A percentile compares a stretch with the other conserved stretches of the same genome.
These are phyloP conservation scores for Dryococelus australis DNA, from an alignment of 2,888 invertebrate species.

Conservation along the genomic window DNA sequence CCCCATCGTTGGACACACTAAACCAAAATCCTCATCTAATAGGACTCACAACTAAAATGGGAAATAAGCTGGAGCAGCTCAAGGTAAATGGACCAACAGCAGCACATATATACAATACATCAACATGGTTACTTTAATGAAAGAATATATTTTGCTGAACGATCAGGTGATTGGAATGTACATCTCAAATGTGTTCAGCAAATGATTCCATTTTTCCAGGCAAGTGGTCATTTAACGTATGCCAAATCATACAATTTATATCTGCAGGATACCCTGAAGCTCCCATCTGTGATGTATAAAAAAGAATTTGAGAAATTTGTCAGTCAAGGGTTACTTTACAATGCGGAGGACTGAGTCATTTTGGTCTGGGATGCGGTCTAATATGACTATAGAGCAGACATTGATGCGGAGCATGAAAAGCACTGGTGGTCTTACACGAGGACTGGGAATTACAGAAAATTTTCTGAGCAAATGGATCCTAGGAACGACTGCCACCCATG, in stretches of 20 bases:
- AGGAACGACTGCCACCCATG: not conserved
- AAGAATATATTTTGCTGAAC: not conserved
- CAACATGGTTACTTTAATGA: not conserved
- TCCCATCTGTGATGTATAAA: too few species aligned
- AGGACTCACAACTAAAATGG: not conserved
- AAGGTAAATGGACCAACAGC: not conserved
- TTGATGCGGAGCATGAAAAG: not conserved
- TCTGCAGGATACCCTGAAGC: too few species aligned
- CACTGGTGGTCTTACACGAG: not conserved
- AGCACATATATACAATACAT: not conserved
- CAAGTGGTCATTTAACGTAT: not conserved
- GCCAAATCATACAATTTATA: too few species aligned
- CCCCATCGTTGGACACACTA: not conserved
- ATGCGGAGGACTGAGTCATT: not conserved
- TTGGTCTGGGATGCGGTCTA: too few species aligned
- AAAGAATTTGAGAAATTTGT: not conserved
- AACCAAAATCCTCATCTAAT: conserved; percentile 24
- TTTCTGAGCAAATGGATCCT: not conserved
- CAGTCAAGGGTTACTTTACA: not conserved
- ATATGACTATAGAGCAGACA: too few species aligned
- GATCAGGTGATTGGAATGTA: not conserved
- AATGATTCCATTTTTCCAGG: conserved; percentile 1
- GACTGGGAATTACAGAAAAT: not conserved
- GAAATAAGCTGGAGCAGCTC: not conserved
- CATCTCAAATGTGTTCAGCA: not conserved